Evolutionary conservation across 2,113 vertebrate species (phyloP), one percentile per base, ranked within the genome.

Genomic region (Sakesphorus luctuosus): DNA sequence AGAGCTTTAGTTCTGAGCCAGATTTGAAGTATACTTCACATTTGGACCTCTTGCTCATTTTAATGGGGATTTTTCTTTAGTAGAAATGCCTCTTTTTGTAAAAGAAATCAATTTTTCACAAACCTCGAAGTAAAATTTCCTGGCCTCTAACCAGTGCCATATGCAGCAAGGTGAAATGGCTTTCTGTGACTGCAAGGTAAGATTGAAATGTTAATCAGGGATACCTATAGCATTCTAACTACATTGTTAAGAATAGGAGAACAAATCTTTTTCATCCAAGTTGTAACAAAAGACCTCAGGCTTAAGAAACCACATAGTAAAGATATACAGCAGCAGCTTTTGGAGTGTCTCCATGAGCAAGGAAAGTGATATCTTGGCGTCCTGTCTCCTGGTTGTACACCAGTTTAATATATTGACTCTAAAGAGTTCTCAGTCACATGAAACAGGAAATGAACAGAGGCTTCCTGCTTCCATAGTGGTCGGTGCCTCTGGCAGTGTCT

Each of bases 41-140:
- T 85, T 77, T 85, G 80, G 75, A 87, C 65, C 17, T 94, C 46
- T 71, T 76, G 50, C 63, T 92, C 17, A 53, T 80, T 94, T 89
- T 86, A 76, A 85, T 53, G 88, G 88, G 83, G 46, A 89, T 84
- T 52, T 71, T 93, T 87, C 87, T 90, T 85, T 29, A 58, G 49
- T 91, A 89, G 35, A 94, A 83, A 80, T 75, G 47, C 53, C 20
- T 87, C 33, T 69, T 73, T 91, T 86, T 76, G 1, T 87, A 40
- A 10, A 76, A 50, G 89, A 90, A 88, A 59, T 23, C 18, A 47
- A 0, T 29, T 96, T 95, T 86, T 90, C 18, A 71, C 43, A 80
- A 69, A 80, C 1, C 2, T 21, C 35, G 28, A 80, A 87, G 43
- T 87, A 63, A 63, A 83, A 44, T 86, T 91, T 79, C 7, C 26